phyloP scores from a whole-genome alignment of 2,888 invertebrate genomes.

The Liposcelis brunnea region DNA sequence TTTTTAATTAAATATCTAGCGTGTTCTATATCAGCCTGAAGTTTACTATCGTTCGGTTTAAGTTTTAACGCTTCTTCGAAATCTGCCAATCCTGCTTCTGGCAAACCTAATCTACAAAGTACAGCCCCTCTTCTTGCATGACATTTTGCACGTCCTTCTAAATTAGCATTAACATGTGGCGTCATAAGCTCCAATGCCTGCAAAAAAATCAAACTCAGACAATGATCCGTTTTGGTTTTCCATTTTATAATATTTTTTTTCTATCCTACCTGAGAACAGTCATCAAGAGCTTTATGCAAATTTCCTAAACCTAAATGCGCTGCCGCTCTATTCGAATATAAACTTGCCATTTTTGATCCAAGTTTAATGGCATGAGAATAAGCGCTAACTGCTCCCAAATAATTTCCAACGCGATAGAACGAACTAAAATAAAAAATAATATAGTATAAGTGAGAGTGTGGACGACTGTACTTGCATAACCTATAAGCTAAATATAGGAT shows the following conservation, averaged over 20 bases:
- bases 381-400: slow-evolving; percentile 63
- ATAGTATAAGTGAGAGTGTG: no score
- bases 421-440: slow-evolving; percentile 28
- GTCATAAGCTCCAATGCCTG: slow-evolving; percentile 55
- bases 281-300: slow-evolving; percentile 47
- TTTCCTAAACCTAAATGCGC: slow-evolving; percentile 64
- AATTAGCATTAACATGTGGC: slow-evolving; percentile 55
- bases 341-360: slow-evolving; percentile 49
- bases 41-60: slow-evolving; percentile 35
- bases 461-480: no score
- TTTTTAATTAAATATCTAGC: slow-evolving; percentile 1
- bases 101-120: slow-evolving; percentile 47
- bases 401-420: slow-evolving; percentile 57
- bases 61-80: slow-evolving; percentile 54
- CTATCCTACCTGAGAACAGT: slow-evolving; percentile 38
- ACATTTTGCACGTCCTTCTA: slow-evolving; percentile 49
- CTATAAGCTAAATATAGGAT: no score
- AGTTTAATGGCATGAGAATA: slow-evolving; percentile 61
- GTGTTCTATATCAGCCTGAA: slow-evolving; percentile 1
- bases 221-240: not conserved
- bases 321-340: slow-evolving; percentile 59
- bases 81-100: slow-evolving; percentile 53
- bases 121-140: slow-evolving; percentile 58
- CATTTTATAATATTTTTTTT: no score
- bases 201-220: no score